Conservation (phyloP, 2,797 vertebrate genomes). For the Perdix hodgsoniae region DNA sequence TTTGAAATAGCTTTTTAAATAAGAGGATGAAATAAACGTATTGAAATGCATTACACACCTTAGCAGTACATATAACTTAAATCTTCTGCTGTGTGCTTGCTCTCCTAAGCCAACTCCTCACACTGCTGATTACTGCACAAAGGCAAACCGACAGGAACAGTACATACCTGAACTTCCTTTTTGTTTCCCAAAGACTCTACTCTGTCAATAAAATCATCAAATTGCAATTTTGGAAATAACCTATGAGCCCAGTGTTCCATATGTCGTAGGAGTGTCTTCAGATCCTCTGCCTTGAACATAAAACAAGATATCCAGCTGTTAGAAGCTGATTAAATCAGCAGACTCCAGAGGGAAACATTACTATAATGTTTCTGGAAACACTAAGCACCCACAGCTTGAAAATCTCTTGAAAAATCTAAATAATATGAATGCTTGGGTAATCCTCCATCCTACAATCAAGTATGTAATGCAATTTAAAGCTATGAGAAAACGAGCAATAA, state of each 20-base stretch:
- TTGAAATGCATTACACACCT: neutral
- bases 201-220: constrained; percentile 93
- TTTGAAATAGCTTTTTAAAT: neutral
- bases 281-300: constrained; percentile 86
- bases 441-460: neutral
- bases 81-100: neutral
- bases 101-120: neutral
- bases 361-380: constrained; percentile 17
- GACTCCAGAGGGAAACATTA: neutral
- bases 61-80: neutral
- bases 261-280: constrained; percentile 87
- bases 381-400: neutral
- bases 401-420: neutral
- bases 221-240: constrained; percentile 92
- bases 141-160: neutral
- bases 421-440: fast-evolving
- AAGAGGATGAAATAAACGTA: neutral
- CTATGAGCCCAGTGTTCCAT: constrained; percentile 99
- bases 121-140: neutral
- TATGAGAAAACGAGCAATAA: neutral
- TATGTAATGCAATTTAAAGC: neutral
- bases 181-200: constrained; percentile 91
- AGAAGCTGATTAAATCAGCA: neutral
- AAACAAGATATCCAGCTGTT: neutral
- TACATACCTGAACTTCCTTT: constrained; percentile 93